phyloP scores from a whole-genome alignment of 1,140 invertebrate species.

The Muscidifurax raptorellus region DNA sequence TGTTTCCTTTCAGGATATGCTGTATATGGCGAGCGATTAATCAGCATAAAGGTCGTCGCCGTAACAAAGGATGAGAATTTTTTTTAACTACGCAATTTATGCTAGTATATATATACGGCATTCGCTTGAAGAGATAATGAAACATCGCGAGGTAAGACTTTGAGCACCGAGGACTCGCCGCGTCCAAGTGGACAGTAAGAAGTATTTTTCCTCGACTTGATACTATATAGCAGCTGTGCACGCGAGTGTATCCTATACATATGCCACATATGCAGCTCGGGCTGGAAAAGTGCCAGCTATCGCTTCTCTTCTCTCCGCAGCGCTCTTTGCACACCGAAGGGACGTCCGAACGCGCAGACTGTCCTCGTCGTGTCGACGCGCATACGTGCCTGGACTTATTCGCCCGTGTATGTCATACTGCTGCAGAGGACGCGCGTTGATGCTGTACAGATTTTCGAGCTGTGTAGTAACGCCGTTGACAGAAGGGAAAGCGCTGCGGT shows the following conservation, averaged over 20 bases:
- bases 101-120: too few species aligned
- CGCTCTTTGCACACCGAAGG: background rate
- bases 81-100: too few species aligned
- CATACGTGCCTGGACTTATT: background rate
- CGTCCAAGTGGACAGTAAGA: background rate
- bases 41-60: too few species aligned
- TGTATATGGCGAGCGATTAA: too few species aligned
- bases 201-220: background rate
- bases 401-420: background rate
- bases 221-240: background rate
- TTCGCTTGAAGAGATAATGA: too few species aligned
- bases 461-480: too few species aligned
- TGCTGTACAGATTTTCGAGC: background rate
- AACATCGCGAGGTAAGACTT: too few species aligned
- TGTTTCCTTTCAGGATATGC: too few species aligned
- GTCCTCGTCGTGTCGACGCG: background rate
- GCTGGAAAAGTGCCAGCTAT: conserved; percentile 14
- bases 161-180: too few species aligned
- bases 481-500: too few species aligned
- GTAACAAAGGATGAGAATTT: too few species aligned
- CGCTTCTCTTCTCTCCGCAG: background rate
- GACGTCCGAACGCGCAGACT: background rate
- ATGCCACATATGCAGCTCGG: background rate
- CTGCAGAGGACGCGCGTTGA: background rate
- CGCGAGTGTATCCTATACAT: background rate